These are phyloP conservation scores for Drosophila punjabiensis DNA, from an alignment of 1,140 invertebrate genomes.

Conservation along the genomic window DNA sequence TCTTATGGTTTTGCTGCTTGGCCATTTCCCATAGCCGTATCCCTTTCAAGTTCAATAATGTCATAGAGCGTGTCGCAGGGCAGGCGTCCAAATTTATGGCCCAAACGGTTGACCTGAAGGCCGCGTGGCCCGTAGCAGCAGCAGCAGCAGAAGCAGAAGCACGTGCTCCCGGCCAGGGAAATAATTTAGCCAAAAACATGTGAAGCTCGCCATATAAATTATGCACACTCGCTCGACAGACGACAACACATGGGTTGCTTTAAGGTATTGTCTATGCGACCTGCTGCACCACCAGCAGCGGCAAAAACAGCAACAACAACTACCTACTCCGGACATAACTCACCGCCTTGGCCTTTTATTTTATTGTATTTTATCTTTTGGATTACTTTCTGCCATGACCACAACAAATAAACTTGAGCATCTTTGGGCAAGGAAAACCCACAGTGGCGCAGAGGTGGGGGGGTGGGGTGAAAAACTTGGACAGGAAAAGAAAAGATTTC, in stretches of 20 bases:
- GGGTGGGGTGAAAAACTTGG: constrained; percentile 9
- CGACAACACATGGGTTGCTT: constrained; percentile 53
- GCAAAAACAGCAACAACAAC: constrained; percentile 26
- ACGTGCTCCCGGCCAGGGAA: constrained; percentile 69
- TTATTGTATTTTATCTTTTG: constrained; percentile 84
- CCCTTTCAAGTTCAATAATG: constrained; percentile 81
- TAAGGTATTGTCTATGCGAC: constrained; percentile 77
- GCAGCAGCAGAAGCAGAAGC: constrained; percentile 27
- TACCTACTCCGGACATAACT: constrained; percentile 64
- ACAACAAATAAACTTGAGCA: constrained; percentile 83
- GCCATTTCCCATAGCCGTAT: constrained; percentile 39
- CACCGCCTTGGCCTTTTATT: constrained; percentile 81
- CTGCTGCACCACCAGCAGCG: constrained; percentile 52
- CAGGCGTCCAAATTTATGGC: constrained; percentile 78
- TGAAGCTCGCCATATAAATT: constrained; percentile 79
- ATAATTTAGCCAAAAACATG: constrained; percentile 83
- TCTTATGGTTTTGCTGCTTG: constrained; percentile 52
- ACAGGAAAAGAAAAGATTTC: constrained; percentile 68
- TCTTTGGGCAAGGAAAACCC: constrained; percentile 66
- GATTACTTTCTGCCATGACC: constrained; percentile 83
- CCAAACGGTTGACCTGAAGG: constrained; percentile 75
- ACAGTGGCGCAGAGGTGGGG: constrained; percentile 28
- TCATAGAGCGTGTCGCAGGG: constrained; percentile 80
- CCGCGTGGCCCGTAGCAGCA: constrained; percentile 46
- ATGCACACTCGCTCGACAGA: constrained; percentile 66